phyloP scores from a whole-genome alignment of 2,797 vertebrate genomes.

The Dallia pectoralis region DNA sequence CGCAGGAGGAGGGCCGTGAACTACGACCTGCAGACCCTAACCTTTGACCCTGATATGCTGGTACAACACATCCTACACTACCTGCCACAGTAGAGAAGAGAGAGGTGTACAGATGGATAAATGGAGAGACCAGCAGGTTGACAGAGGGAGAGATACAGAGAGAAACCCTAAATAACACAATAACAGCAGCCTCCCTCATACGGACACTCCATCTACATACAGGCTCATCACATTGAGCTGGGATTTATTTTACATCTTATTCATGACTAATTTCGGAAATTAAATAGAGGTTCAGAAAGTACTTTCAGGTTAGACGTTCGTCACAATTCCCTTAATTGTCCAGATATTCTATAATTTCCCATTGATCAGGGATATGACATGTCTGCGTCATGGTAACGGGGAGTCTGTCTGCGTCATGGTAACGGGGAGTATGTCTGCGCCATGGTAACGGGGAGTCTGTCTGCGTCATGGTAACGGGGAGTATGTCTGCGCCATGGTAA shows the following conservation, averaged over 20 bases:
- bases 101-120: not conserved
- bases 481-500: not conserved
- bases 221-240: not conserved
- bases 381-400: not conserved
- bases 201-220: not conserved
- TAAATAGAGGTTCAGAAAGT: not conserved
- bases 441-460: not conserved
- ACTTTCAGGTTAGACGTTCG: not conserved
- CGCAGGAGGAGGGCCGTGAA: conserved; percentile 62
- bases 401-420: not conserved
- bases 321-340: not conserved
- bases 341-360: not conserved
- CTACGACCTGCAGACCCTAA: conserved; percentile 64
- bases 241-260: not conserved
- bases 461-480: not conserved
- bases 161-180: not conserved
- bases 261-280: not conserved
- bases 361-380: not conserved
- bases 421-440: not conserved
- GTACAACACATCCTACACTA: conserved; percentile 70
- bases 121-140: not conserved
- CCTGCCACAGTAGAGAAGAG: conserved; percentile 62
- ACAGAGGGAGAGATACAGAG: conserved; percentile 15
- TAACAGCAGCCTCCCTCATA: not conserved
- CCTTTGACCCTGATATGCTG: conserved; percentile 66